A percentile compares a stretch with the other conserved stretches of the same genome.
These are phyloP conservation scores for Chiloscyllium plagiosum DNA, from an alignment of 2,113 vertebrate genomes.

Conservation along the genomic window DNA sequence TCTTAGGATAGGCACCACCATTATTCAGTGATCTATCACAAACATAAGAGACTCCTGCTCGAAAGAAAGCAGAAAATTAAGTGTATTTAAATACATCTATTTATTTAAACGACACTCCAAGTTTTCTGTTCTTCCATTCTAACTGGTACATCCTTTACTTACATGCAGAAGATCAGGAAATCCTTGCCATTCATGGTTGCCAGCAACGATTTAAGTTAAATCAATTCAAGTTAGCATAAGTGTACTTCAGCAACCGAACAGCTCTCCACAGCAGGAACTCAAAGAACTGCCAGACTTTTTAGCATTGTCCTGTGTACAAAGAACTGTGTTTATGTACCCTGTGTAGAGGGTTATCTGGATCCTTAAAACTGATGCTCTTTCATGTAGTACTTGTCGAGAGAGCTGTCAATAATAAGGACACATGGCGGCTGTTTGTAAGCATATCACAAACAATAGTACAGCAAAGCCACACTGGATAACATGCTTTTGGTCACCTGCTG, in stretches of 20 bases:
- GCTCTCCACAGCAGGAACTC: slow-evolving; percentile 58
- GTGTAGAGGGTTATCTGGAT: slow-evolving; percentile 51
- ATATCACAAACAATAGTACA: background rate
- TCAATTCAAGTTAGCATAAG: slow-evolving; percentile 83
- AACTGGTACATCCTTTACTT: background rate
- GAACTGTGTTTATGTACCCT: slow-evolving; percentile 48
- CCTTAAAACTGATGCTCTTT: slow-evolving; percentile 53
- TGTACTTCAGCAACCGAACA: slow-evolving; percentile 68
- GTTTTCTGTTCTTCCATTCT: background rate
- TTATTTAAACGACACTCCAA: background rate
- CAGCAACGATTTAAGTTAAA: slow-evolving; percentile 81
- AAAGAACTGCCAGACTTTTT: slow-evolving; percentile 63
- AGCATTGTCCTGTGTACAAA: slow-evolving; percentile 66
- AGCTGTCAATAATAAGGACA: slow-evolving; percentile 31
- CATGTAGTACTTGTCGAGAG: slow-evolving; percentile 32
- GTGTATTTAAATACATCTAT: slow-evolving; percentile 13
- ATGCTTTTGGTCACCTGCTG: background rate
- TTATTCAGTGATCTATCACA: background rate
- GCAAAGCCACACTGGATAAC: slow-evolving; percentile 1
- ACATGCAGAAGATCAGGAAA: slow-evolving; percentile 57
- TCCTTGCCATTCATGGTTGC: slow-evolving; percentile 76
- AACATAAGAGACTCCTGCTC: background rate
- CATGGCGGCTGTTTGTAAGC: slow-evolving; percentile 17
- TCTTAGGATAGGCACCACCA: background rate
- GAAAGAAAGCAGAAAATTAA: slow-evolving; percentile 23